Evolutionary conservation across 2,113 vertebrate species (phyloP), one percentile per base, ranked within the genome.

Genomic region (Antechinus flavipes): DNA sequence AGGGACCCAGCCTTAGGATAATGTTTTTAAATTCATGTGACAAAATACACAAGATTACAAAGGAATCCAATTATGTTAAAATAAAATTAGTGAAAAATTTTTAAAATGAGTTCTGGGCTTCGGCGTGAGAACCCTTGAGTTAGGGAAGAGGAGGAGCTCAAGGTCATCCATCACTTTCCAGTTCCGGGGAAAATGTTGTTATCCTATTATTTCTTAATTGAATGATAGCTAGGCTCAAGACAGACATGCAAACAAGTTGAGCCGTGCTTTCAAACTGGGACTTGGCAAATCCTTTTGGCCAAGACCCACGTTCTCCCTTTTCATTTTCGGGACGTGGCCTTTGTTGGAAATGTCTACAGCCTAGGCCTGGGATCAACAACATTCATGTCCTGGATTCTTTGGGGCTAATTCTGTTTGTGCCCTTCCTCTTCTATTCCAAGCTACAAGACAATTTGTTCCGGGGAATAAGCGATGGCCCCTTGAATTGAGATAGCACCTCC

Each of bases 241-340:
- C 23, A 92, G 90, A 96, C 3, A 55, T 27, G 35, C 91, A 92
- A 97, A 94, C 53, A 55, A 96, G 68, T 61, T 95, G 95, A 94
- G 90, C 46, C 95, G 90, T 92, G 91, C 93, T 93, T 90, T 54
- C 89, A 96, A 89, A 97, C 92, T 95, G 94, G 93, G 91, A 95
- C 91, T 97, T 96, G 97, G 97, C 97, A 96, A 90, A 90, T 3
- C 2, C 42, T 24, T 93, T 35, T 50, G 90, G 93, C 94, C 92
- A n/a, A 12, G 61, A 93, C 61, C 84, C 91, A 10, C 9, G 92
- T 91, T 95, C 92, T 68, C 49, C 47, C 94, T 94, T 96, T 91
- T 94, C 55, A 46, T 93, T 93, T 54, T 89, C 90, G 91, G 94
- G 49, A 3, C 27, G 90, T 61, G 93, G 91, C 35, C 1, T 50